phyloP scores from a whole-genome alignment of 2,113 vertebrate species.

The Lipotes vexillifer region DNA sequence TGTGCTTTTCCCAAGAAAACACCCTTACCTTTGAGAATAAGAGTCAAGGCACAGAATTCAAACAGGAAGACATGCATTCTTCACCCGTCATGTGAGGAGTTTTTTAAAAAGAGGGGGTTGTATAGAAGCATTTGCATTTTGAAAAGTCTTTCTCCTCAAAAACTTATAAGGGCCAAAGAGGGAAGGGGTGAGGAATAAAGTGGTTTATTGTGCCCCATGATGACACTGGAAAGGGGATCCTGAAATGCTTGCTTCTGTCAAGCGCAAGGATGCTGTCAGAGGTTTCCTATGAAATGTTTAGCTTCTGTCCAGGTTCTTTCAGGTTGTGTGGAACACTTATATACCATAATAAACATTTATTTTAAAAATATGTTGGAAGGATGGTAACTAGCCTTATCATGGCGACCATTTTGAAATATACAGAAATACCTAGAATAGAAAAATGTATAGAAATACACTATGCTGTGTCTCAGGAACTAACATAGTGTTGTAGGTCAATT shows the following conservation, averaged over 20 bases:
- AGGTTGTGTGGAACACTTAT: neutral
- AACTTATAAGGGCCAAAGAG: neutral
- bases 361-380: neutral
- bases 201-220: neutral
- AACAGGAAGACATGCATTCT: neutral
- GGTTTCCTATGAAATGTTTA: neutral
- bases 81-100: neutral
- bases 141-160: neutral
- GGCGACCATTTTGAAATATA: neutral
- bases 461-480: neutral
- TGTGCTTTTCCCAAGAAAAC: neutral
- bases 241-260: neutral
- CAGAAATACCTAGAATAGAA: neutral
- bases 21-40: neutral
- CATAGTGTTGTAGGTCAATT: neutral
- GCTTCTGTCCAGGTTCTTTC: neutral
- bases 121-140: neutral
- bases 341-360: neutral
- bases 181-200: neutral
- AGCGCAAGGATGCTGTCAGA: neutral
- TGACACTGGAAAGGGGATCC: neutral
- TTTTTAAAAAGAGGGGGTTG: neutral
- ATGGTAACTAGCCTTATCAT: neutral
- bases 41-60: neutral
- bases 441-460: neutral